phyloP scores from a whole-genome alignment of 2,113 vertebrate genomes.

The Nannobrachium achirus region DNA sequence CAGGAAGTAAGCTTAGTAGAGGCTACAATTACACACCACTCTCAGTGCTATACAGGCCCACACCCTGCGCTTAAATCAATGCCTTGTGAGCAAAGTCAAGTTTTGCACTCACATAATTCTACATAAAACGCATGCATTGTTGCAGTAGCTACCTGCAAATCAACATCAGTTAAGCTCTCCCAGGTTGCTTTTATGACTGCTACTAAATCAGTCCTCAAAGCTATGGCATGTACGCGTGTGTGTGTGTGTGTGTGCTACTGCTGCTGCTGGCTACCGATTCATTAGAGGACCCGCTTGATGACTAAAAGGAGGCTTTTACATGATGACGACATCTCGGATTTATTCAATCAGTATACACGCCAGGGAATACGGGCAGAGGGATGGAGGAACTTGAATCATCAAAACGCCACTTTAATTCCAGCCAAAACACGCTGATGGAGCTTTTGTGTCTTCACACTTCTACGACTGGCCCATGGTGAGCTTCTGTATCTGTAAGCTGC shows the following conservation, averaged over 20 bases:
- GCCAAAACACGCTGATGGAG: constrained; percentile 57
- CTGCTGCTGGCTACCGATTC: constrained; percentile 43
- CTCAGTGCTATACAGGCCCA: constrained; percentile 26
- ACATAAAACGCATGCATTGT: constrained; percentile 17
- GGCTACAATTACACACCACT: constrained; percentile 42
- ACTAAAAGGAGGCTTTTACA: constrained; percentile 56
- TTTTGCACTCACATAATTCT: constrained; percentile 20
- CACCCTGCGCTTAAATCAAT: constrained; percentile 34
- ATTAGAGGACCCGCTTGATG: constrained; percentile 56
- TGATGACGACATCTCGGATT: constrained; percentile 54
- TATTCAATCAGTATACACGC: constrained; percentile 46
- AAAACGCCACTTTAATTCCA: constrained; percentile 62
- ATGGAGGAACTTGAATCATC: constrained; percentile 52
- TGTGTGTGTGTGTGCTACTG: constrained; percentile 14
- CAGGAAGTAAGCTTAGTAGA: constrained; percentile 26
- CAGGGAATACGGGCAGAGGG: constrained; percentile 26
- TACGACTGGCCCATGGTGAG: constrained; percentile 50
- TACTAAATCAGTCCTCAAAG: constrained; percentile 30
- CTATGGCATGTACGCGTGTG: constrained; percentile 15
- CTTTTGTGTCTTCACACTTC: constrained; percentile 53
- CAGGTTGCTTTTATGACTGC: constrained; percentile 14
- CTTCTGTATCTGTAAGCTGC: constrained; percentile 57
- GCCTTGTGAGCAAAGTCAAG: constrained; percentile 25
- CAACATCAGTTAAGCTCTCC: constrained; percentile 4
- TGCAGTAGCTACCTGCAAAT: constrained; percentile 14